phyloP scores from a whole-genome alignment of 2,888 invertebrate species.

The Neoaliturus tenellus region DNA sequence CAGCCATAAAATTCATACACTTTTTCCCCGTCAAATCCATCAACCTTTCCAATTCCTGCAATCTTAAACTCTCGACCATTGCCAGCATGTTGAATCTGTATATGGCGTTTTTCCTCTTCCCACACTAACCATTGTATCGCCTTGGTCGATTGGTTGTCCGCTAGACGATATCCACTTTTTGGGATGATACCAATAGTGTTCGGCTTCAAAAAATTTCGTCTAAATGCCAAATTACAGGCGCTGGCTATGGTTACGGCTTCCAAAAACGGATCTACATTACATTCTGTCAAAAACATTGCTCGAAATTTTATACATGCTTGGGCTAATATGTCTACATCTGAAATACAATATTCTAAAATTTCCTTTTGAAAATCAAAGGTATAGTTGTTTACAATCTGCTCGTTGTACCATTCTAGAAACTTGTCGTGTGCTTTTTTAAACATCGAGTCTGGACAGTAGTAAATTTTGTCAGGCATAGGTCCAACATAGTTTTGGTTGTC shows the following conservation, averaged over 20 bases:
- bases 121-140: conserved; percentile 55
- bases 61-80: conserved; percentile 61
- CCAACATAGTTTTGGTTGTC: conserved; percentile 66
- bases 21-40: conserved; percentile 58
- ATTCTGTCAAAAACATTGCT: conserved; percentile 61
- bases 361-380: conserved; percentile 67
- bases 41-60: conserved; percentile 52
- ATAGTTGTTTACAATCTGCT: no score
- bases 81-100: conserved; percentile 62
- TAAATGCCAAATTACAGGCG: conserved; percentile 64
- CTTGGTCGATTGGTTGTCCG: conserved; percentile 65
- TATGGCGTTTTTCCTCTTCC: conserved; percentile 49
- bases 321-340: no score
- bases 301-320: conserved; percentile 67
- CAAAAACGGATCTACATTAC: conserved; percentile 66
- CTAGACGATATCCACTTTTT: conserved; percentile 65
- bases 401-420: no score
- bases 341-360: conserved; percentile 63
- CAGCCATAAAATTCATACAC: conserved; percentile 61
- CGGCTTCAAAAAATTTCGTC: conserved; percentile 65
- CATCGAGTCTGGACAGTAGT: conserved; percentile 65
- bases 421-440: conserved; percentile 47
- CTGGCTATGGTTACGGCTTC: conserved; percentile 65
- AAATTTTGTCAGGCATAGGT: conserved; percentile 60
- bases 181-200: conserved; percentile 68